A percentile compares a stretch with the other conserved stretches of the same genome.
phyloP scores from a whole-genome alignment of 2,888 invertebrate species.

The Stictocephala bisonia region DNA sequence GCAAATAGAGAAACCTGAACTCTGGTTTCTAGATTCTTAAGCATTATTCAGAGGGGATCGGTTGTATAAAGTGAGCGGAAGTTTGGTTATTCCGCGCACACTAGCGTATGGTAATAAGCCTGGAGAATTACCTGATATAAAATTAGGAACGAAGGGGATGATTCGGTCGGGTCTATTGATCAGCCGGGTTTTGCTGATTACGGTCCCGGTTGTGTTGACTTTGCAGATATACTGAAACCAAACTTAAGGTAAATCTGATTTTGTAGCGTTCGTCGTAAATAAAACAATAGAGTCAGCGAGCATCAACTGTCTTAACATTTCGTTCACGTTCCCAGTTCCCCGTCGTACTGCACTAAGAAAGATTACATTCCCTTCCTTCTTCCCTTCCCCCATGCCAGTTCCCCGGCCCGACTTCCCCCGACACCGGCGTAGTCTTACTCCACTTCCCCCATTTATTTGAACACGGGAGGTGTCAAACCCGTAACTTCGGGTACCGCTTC shows the following conservation, averaged over 20 bases:
- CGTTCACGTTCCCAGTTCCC: slow-evolving; percentile 12
- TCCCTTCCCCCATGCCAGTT: not conserved
- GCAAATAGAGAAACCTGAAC: too few relatives aligned
- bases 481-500: not conserved
- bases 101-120: slow-evolving; percentile 27
- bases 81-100: too few relatives aligned
- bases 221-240: slow-evolving; percentile 36
- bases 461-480: slow-evolving; percentile 21
- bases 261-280: slow-evolving; percentile 43
- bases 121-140: slow-evolving; percentile 27
- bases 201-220: slow-evolving; percentile 31
- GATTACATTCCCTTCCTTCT: slow-evolving; percentile 37
- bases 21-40: too few relatives aligned
- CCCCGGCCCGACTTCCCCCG: not conserved
- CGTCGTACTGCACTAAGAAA: slow-evolving; percentile 37
- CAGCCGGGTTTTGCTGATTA: slow-evolving; percentile 16
- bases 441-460: slow-evolving; percentile 1
- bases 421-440: too few relatives aligned
- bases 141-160: slow-evolving; percentile 7
- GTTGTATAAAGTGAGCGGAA: too few relatives aligned
- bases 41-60: too few relatives aligned
- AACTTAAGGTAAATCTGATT: slow-evolving; percentile 40
- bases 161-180: not conserved
- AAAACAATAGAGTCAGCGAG: slow-evolving; percentile 27
- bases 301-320: slow-evolving; percentile 17